phyloP scores from a whole-genome alignment of 2,797 vertebrate species.

The Falco concolor region DNA sequence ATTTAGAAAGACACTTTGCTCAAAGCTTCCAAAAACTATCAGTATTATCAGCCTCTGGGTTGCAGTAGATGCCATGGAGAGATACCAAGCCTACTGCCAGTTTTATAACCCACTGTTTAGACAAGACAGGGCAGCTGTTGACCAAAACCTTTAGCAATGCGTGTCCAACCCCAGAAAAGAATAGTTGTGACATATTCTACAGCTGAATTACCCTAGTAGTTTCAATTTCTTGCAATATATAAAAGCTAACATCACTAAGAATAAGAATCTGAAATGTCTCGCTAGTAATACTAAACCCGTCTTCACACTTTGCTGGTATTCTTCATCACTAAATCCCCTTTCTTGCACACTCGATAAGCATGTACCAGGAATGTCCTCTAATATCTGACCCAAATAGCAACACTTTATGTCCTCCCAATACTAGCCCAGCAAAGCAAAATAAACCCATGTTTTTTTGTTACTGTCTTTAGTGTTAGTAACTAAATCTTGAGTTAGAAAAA shows the following conservation, averaged over 20 bases:
- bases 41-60: background rate
- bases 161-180: background rate
- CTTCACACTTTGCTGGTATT: background rate
- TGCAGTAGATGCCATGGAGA: accelerated
- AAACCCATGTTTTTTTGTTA: background rate
- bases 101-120: background rate
- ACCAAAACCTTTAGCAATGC: background rate
- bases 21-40: background rate
- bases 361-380: background rate
- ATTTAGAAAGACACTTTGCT: background rate
- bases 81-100: background rate
- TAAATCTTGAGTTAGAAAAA: background rate
- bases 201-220: background rate
- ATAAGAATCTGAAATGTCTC: background rate
- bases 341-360: background rate
- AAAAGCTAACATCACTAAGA: background rate
- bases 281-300: background rate
- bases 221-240: background rate
- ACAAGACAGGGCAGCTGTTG: background rate
- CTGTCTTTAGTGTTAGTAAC: background rate
- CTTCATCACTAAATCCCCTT: background rate
- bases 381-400: background rate
- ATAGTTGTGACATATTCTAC: background rate
- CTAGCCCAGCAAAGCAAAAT: background rate
- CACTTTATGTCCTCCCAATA: background rate